Evolutionary conservation across 2,888 invertebrate species (phyloP).

Genomic region (Pterostichus niger): DNA sequence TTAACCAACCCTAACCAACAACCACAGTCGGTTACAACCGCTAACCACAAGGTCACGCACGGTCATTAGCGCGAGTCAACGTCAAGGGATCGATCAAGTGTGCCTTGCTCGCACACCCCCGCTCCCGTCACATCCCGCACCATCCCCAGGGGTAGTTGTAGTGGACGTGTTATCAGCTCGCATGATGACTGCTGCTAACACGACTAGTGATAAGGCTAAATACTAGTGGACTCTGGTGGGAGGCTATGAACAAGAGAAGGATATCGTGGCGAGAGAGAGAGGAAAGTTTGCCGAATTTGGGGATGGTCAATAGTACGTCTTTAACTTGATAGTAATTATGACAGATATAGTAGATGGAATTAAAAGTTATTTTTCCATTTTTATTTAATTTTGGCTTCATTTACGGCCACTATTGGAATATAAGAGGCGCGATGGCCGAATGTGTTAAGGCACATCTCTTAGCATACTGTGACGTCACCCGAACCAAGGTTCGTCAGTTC

Average conservation of each 20-base stretch:
- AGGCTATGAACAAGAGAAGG: neutral
- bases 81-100: conserved; percentile 41
- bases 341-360: too few relatives aligned
- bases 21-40: conserved; percentile 7
- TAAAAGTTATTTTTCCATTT: too few relatives aligned
- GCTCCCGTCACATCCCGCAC: neutral
- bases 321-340: too few relatives aligned
- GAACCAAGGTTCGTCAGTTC: too few relatives aligned
- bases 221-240: conserved; percentile 5
- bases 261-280: neutral
- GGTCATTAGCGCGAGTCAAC: conserved; percentile 56
- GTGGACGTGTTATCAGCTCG: conserved; percentile 51
- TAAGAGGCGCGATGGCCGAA: too few relatives aligned
- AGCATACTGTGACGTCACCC: too few relatives aligned
- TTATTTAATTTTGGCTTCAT: too few relatives aligned
- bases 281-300: neutral
- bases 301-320: neutral
- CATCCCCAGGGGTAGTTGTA: neutral
- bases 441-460: too few relatives aligned
- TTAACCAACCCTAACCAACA: conserved; percentile 40
- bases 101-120: neutral
- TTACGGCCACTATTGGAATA: too few relatives aligned
- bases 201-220: conserved; percentile 47
- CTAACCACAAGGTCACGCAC: conserved; percentile 62
- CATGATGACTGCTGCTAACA: conserved; percentile 59